Base-by-base conservation (phyloP, 2,797 vertebrate species). In the Allobates femoralis region DNA sequence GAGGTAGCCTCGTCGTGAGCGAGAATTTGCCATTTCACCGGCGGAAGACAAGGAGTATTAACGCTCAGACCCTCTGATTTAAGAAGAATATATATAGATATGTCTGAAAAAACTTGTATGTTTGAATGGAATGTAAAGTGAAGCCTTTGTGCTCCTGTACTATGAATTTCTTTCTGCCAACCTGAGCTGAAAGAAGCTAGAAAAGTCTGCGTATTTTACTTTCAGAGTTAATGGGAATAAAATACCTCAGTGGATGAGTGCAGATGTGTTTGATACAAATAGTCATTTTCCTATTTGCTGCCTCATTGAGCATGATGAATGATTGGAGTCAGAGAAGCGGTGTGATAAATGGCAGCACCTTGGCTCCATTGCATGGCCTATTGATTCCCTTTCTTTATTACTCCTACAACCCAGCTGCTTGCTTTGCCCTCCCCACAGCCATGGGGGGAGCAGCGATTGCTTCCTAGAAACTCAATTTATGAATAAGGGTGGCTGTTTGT, bases 271-370 rank as follows among this genome's bases (percentile, higher is more conserved):
- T 99, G 98, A 99, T 99, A 99, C 98, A 99, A 99, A 99, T 99
- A 99, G 98, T 99, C 98, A 99, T 99, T 99, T 99, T 99, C 98
- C 98, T 99, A 99, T 99, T 99, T 99, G 98, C 98, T 99, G 98
- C 98, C 98, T 99, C 98, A 99, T 99, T 99, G 98, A 96, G 96
- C 97, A 97, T 99, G 98, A 99, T 99, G 98, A 99, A 99, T 99
- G 98, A 99, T 98, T 97, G 97, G 96, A 99, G 98, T 99, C 98
- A 99, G 97, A 96, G 97, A 99, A 96, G 98, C 97, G 94, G 96
- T 94, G 97, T 99, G 98, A 99, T 99, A 96, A 98, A 99, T 99
- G 98, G 98, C 97, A 97, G 97, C 98, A 98, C 98, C 98, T 98
- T 97, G 97, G 98, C 97, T 98, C 96, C 95, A 98, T 96, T 98